Evolutionary conservation across 2,113 vertebrate genomes (phyloP).

Genomic region (Eulacestoma nigropectus): DNA sequence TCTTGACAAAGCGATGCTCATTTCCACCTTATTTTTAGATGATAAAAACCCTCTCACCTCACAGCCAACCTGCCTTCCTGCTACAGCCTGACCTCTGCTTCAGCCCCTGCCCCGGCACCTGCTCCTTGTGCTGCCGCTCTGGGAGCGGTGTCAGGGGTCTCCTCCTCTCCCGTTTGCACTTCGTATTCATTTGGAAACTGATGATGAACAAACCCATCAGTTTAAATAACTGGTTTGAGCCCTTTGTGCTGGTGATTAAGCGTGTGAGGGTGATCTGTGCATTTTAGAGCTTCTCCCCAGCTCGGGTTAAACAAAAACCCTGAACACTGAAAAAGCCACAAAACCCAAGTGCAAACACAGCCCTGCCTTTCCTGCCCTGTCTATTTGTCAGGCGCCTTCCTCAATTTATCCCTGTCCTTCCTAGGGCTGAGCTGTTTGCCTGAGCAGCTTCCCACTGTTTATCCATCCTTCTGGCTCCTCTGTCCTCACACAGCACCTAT

Average conservation of each 20-base stretch:
- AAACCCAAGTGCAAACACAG: background rate
- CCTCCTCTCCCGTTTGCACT: background rate
- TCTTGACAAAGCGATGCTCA: background rate
- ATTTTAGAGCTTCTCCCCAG: background rate
- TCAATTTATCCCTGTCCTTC: background rate
- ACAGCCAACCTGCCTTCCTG: background rate
- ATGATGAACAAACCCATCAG: background rate
- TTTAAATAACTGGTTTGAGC: background rate
- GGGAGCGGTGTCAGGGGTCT: background rate
- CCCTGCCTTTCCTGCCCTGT: background rate
- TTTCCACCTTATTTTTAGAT: background rate
- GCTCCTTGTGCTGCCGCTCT: rapidly evolving
- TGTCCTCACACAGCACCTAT: background rate
- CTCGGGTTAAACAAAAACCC: background rate
- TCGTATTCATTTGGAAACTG: background rate
- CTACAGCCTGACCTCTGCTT: background rate
- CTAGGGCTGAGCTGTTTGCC: background rate
- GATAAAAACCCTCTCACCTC: background rate
- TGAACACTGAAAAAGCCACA: rapidly evolving
- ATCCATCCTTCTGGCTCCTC: background rate
- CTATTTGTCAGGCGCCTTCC: background rate
- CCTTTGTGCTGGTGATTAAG: background rate
- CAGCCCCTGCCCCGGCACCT: background rate
- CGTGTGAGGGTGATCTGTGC: rapidly evolving
- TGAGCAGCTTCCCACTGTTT: background rate